Percentiles rank a stretch among this genome's conserved stretches.
Evolutionary conservation across 2,113 vertebrate species (phyloP).

Genomic region (Trinectes maculatus): DNA sequence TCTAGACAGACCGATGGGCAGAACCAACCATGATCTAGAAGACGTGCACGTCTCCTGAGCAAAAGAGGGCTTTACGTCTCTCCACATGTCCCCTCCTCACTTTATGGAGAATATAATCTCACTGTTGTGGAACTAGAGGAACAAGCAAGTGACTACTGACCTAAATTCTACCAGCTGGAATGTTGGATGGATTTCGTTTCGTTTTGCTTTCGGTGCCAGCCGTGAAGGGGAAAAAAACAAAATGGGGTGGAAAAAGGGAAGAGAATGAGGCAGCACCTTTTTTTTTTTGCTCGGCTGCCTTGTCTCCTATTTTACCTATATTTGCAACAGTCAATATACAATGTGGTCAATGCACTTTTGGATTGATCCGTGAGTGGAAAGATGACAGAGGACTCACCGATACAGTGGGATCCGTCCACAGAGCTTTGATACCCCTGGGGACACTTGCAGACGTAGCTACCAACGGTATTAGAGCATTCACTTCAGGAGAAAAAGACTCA

Average conservation of each 20-base stretch:
- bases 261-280: slow-evolving; percentile 26
- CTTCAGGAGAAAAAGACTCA: slow-evolving; percentile 73
- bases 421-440: slow-evolving; percentile 90
- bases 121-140: slow-evolving; percentile 69
- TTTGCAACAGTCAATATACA: background rate
- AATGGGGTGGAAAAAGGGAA: slow-evolving; percentile 49
- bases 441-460: slow-evolving; percentile 98
- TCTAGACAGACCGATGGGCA: background rate
- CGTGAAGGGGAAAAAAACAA: slow-evolving; percentile 36
- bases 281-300: slow-evolving; percentile 15
- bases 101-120: slow-evolving; percentile 55
- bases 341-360: no score
- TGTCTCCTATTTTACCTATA: slow-evolving; percentile 18
- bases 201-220: slow-evolving; percentile 47
- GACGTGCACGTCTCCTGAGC: slow-evolving; percentile 17
- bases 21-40: slow-evolving; percentile 20
- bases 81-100: slow-evolving; percentile 17
- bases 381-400: slow-evolving; percentile 82
- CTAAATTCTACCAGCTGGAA: slow-evolving; percentile 80
- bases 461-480: slow-evolving; percentile 94
- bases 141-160: slow-evolving; percentile 70
- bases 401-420: slow-evolving; percentile 91
- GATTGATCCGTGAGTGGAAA: background rate
- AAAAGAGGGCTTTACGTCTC: slow-evolving; percentile 11
- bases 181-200: slow-evolving; percentile 60